phyloP scores from a whole-genome alignment of 2,797 vertebrate genomes.

The Gymnothorax javanicus region DNA sequence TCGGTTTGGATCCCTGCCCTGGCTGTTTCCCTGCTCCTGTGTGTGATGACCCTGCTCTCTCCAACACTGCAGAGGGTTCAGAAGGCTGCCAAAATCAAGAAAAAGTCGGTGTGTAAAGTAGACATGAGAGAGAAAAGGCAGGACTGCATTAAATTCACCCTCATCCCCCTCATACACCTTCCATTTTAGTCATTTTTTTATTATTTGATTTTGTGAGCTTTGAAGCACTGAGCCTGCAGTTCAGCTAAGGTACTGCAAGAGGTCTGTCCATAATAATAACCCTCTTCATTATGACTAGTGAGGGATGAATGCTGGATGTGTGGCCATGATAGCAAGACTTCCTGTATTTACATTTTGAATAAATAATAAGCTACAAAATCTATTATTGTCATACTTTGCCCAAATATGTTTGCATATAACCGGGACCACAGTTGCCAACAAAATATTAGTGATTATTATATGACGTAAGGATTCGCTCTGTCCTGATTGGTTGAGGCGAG shows the following conservation, averaged over 20 bases:
- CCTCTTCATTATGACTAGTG: neutral
- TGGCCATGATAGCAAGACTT: neutral
- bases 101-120: conserved; percentile 97
- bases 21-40: conserved; percentile 70
- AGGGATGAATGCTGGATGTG: conserved; percentile 21
- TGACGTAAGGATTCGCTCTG: too few species aligned
- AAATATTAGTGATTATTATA: neutral
- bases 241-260: neutral
- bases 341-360: neutral
- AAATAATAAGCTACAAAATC: neutral
- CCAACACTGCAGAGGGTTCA: conserved; percentile 93
- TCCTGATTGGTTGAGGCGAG: too few species aligned
- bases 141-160: conserved; percentile 21
- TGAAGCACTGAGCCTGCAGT: conserved; percentile 13
- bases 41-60: conserved; percentile 53
- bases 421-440: neutral
- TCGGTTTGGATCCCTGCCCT: conserved; percentile 54
- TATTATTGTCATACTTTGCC: neutral
- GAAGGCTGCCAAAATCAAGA: conserved; percentile 99
- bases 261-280: neutral
- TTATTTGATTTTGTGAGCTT: neutral
- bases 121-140: conserved; percentile 50
- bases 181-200: conserved; percentile 39
- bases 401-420: neutral
- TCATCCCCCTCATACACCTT: neutral